These are phyloP conservation scores for Liodrosophila aerea DNA, from an alignment of 2,888 invertebrate species.

Conservation along the genomic window DNA sequence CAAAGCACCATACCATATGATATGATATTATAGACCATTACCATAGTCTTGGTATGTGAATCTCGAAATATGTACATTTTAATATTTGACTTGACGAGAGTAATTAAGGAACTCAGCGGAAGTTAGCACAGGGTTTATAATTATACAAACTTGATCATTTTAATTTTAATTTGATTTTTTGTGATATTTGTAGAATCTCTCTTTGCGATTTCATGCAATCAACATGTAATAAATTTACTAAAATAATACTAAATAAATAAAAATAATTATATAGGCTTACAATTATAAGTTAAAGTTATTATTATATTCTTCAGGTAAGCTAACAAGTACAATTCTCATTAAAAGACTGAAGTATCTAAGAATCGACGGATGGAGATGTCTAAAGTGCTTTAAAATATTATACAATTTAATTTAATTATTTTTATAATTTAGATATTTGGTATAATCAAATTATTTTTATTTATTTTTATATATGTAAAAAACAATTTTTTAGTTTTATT, in stretches of 20 bases:
- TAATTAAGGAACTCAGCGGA: slow-evolving; percentile 9
- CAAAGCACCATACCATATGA: too few species aligned
- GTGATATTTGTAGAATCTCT: slow-evolving; percentile 55
- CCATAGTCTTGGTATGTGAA: slow-evolving; percentile 11
- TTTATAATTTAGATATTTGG: too few species aligned
- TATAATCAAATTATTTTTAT: too few species aligned
- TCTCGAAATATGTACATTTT: slow-evolving; percentile 22
- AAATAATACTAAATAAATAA: slow-evolving; percentile 6
- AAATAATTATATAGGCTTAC: slow-evolving; percentile 1
- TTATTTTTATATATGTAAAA: too few species aligned
- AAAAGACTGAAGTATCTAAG: too few species aligned
- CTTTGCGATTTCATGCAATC: slow-evolving; percentile 38
- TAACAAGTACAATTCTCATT: too few species aligned
- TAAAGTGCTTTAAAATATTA: too few species aligned
- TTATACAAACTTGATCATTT: neutral
- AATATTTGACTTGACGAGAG: slow-evolving; percentile 15
- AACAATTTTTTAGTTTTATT: too few species aligned
- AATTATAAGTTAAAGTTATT: slow-evolving; percentile 10
- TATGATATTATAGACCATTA: slow-evolving; percentile 1
- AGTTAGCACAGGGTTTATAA: slow-evolving; percentile 8
- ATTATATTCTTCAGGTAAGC: too few species aligned
- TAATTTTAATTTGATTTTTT: slow-evolving; percentile 14
- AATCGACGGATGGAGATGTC: too few species aligned
- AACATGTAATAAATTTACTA: slow-evolving; percentile 25
- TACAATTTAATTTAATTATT: too few species aligned